Base-by-base conservation (phyloP, 2,888 invertebrate species). In the Leptinotarsa tumamoca region DNA sequence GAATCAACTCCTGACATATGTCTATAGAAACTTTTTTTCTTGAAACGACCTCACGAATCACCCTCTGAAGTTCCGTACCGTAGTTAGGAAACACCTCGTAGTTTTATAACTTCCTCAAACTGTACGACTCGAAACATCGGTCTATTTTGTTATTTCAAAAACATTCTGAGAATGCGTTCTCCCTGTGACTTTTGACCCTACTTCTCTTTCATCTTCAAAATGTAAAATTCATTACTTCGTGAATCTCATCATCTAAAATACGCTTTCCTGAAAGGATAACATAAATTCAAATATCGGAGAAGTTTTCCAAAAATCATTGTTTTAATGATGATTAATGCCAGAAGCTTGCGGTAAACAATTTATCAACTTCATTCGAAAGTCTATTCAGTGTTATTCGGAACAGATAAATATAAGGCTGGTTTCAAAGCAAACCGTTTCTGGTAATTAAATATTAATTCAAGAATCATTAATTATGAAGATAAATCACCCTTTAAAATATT, bases 361-460 rank as follows among this genome's bases (percentile, higher is more conserved):
- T 78, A 80, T 80, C 80, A 80, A 80, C 77, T 80, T 76, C 73
- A 80, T 80, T 80, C 74, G 78, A 77, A 78, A 71, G 77, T 80
- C 73, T 77, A 77, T 80, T 78, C 80, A 78, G 69, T 80, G 77
- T 78, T 74, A 78, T 79, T 78, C 79, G 75, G 77, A 80, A 79
- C 80, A 80, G 81, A 82, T 81, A 81, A 82, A 81, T 81, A 80
- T 75, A 79, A 81, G 79, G 82, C 82, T 79, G 81, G 81, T 81
- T 83, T 79, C 74, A 81, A 74, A 83, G 83, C 80, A 83, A 82
- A 83, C 80, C 81, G 84, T 83, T 84, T 82, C 82, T 80, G 79
- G 84, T 84, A 85, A 86, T 87, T 86, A 86, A 85, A 86, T 86
- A 86, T 86, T 87, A 86, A 87, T 87, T 87, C 85, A 80, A 81